phyloP scores from a whole-genome alignment of 2,797 vertebrate genomes.

The Coregonus ussuriensis region DNA sequence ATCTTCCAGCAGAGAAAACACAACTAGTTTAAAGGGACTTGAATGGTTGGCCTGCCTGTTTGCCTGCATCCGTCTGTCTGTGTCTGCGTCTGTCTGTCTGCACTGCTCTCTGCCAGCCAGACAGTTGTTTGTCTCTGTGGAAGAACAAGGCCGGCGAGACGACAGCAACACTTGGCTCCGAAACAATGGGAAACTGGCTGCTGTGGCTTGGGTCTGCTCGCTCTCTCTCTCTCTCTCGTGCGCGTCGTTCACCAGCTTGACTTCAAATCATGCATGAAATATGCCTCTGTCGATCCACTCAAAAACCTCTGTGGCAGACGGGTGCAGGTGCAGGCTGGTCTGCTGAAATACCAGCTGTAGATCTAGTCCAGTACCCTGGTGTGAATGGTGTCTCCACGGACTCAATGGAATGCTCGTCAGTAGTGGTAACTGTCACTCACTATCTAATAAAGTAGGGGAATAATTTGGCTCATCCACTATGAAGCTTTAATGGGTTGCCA shows the following conservation, averaged over 20 bases:
- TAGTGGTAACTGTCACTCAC: not conserved
- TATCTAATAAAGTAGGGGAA: not conserved
- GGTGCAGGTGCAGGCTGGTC: too few species aligned
- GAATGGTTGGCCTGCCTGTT: constrained; percentile 34
- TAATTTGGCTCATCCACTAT: not conserved
- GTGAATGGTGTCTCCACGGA: constrained; percentile 25
- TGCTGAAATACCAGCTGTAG: too few species aligned
- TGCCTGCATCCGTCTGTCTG: constrained; percentile 10
- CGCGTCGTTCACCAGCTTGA: constrained; percentile 48
- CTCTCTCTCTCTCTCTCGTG: too few species aligned
- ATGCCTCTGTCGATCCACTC: constrained; percentile 38
- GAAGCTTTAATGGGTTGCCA: not conserved
- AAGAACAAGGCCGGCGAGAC: constrained; percentile 33
- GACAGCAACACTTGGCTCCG: constrained; percentile 43
- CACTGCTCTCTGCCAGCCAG: not conserved
- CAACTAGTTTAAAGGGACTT: constrained; percentile 46
- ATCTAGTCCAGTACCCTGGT: not conserved
- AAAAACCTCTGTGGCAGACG: constrained; percentile 20
- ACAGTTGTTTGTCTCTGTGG: constrained; percentile 18
- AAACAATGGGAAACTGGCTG: constrained; percentile 11
- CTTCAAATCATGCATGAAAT: constrained; percentile 62
- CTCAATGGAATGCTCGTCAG: not conserved
- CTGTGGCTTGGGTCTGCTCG: constrained; percentile 5
- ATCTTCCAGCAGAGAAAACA: constrained; percentile 56
- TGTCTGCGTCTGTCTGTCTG: not conserved